Evolutionary conservation across 92 coral and sea anemone genomes (phyloP).

Genomic region (Zoanthus sansibaricus): DNA sequence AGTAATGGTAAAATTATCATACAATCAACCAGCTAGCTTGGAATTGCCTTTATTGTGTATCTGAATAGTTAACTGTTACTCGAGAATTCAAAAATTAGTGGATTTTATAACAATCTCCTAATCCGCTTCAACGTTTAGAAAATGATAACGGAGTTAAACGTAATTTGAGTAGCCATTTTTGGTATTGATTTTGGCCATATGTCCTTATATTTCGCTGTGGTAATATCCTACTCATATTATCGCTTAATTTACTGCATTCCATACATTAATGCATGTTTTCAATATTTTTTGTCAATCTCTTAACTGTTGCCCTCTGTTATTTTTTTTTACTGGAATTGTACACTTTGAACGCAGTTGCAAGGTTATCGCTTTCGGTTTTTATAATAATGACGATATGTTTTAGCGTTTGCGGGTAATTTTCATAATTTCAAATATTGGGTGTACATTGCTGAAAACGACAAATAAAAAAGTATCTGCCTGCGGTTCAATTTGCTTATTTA

Average conservation of each 20-base stretch:
- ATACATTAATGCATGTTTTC: not conserved
- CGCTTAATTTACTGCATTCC: not conserved
- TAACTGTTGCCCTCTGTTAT: not conserved
- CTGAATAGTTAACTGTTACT: not conserved
- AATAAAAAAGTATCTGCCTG: too few species aligned
- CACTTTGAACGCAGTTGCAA: too few species aligned
- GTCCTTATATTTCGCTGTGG: not conserved
- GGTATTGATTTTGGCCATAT: not conserved
- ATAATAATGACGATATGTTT: too few species aligned
- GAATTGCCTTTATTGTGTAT: too few species aligned
- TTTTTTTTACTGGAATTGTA: not conserved
- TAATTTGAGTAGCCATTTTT: conserved; percentile 26
- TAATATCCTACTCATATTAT: not conserved
- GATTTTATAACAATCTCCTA: not conserved
- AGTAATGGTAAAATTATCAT: not conserved
- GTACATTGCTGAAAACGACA: too few species aligned
- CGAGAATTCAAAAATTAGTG: conserved; percentile 27
- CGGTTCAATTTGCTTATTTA: too few species aligned
- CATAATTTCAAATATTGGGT: too few species aligned
- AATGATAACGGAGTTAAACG: not conserved
- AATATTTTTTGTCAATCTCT: not conserved
- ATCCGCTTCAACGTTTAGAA: conserved; percentile 1
- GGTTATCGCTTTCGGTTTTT: too few species aligned
- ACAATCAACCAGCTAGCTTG: not conserved
- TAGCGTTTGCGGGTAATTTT: too few species aligned